Evolutionary conservation across 2,888 invertebrate species (phyloP).

Genomic region (Sarcophaga subvicina): DNA sequence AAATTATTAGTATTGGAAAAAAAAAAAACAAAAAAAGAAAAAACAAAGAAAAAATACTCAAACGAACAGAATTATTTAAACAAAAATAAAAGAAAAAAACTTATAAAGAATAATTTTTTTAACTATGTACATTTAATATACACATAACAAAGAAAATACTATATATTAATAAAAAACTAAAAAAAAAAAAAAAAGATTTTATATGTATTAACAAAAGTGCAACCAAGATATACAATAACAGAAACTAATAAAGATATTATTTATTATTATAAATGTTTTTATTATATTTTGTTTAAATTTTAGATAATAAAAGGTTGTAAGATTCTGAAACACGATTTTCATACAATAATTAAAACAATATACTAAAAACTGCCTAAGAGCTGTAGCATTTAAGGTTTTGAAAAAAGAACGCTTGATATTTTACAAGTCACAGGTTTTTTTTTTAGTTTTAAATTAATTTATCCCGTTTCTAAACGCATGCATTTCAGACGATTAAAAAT

Average conservation of each 20-base stretch:
- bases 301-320: no score
- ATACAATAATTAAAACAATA: no score
- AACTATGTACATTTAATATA: conserved; percentile 66
- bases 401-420: no score
- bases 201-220: not conserved
- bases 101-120: conserved; percentile 2
- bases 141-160: conserved; percentile 62
- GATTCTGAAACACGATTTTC: no score
- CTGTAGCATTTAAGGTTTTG: no score
- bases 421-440: no score
- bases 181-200: conserved; percentile 15
- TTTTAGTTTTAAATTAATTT: no score
- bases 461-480: no score
- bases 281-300: no score
- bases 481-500: no score
- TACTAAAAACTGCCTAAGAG: no score
- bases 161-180: not conserved
- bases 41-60: not conserved
- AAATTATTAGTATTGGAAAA: not conserved
- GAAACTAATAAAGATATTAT: not conserved
- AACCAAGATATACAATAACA: not conserved
- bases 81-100: conserved; percentile 30
- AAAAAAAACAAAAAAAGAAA: conserved; percentile 14
- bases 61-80: not conserved
- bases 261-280: no score